These are phyloP conservation scores for Dendrophyllia cribrosa DNA, from an alignment of 64 coral and sea anemone species.

Conservation along the genomic window DNA sequence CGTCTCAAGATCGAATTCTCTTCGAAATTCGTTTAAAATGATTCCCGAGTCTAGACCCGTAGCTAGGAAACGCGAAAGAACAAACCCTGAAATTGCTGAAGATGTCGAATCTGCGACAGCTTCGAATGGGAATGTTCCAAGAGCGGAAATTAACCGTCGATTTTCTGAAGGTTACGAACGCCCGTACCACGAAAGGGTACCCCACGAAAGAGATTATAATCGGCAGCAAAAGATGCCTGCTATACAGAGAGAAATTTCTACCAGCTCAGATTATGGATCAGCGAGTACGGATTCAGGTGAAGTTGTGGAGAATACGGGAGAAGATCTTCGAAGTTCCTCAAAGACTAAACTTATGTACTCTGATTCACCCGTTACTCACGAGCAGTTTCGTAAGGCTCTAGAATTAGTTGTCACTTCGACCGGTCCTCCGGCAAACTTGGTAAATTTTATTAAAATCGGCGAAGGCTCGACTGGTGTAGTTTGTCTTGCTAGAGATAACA, in stretches of 20 bases:
- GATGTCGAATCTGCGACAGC: not conserved
- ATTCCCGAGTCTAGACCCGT: conserved; percentile 41
- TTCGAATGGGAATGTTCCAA: conserved; percentile 17
- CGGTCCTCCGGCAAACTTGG: conserved; percentile 78
- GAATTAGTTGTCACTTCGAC: conserved; percentile 87
- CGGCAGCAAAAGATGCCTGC: conserved; percentile 13
- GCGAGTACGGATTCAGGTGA: conserved; percentile 86
- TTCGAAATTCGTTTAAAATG: conserved; percentile 84
- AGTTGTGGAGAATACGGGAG: conserved; percentile 64
- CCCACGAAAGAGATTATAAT: conserved; percentile 19
- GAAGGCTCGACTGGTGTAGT: conserved; percentile 98
- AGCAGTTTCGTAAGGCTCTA: conserved; percentile 90
- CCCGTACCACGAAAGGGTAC: conserved; percentile 3
- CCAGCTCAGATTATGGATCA: conserved; percentile 94
- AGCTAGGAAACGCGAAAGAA: conserved; percentile 41
- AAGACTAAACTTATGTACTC: conserved; percentile 95
- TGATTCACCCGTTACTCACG: conserved; percentile 90
- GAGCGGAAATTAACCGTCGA: not conserved
- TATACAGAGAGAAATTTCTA: conserved; percentile 78
- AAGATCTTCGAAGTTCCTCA: conserved; percentile 55
- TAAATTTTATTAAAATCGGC: conserved; percentile 99
- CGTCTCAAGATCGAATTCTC: conserved; percentile 88
- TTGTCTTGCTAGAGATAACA: conserved; percentile 91
- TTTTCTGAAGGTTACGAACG: conserved; percentile 36
- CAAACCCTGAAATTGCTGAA: not conserved